A percentile compares a stretch with the other conserved stretches of the same genome.
Evolutionary conservation across 2,113 vertebrate genomes (phyloP).

Genomic region (Sigmodon hispidus): DNA sequence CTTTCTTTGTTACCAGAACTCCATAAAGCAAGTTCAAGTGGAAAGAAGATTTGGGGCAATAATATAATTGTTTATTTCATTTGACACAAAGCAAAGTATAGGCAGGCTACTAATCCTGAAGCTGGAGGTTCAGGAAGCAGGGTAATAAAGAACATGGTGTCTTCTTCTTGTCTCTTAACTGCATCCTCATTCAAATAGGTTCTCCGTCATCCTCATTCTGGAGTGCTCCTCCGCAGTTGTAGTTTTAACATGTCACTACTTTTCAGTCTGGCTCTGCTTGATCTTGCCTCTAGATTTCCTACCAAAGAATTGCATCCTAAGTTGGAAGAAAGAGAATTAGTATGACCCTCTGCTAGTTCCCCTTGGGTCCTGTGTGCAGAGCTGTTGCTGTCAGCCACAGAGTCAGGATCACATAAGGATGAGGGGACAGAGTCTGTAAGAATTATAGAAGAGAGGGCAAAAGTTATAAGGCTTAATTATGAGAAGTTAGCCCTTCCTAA

Average conservation of each 20-base stretch:
- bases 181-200: background rate
- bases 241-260: background rate
- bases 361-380: background rate
- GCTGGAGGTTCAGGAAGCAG: background rate
- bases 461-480: background rate
- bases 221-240: background rate
- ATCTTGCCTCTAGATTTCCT: background rate
- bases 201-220: background rate
- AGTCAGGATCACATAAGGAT: background rate
- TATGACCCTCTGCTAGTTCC: background rate
- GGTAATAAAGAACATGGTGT: background rate
- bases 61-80: background rate
- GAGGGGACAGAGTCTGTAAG: background rate
- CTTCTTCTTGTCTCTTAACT: background rate
- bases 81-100: constrained; percentile 27
- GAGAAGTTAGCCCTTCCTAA: background rate
- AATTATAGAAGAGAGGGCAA: background rate
- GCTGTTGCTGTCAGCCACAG: background rate
- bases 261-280: background rate
- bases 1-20: background rate
- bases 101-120: background rate
- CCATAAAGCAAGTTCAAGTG: constrained; percentile 7
- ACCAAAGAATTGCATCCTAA: constrained; percentile 1
- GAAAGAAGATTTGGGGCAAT: background rate
- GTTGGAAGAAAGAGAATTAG: background rate